These are phyloP conservation scores for Gnathonemus longibarbis DNA, from an alignment of 2,113 vertebrate species.

Conservation along the genomic window DNA sequence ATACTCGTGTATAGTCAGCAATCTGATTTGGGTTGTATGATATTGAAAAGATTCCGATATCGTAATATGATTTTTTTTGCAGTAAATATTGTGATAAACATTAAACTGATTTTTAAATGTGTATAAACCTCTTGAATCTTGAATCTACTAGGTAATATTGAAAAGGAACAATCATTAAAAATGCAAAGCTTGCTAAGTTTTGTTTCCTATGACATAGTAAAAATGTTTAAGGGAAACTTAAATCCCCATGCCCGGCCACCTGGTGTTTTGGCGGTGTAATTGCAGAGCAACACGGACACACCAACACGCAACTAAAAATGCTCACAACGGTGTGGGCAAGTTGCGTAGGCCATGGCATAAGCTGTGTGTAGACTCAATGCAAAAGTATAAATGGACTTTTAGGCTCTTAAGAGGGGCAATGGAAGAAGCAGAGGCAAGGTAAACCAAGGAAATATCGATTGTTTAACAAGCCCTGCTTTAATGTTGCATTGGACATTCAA, in stretches of 20 bases:
- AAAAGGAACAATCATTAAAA: background rate
- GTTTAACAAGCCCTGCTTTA: slow-evolving; percentile 6
- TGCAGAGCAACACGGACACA: background rate
- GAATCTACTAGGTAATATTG: background rate
- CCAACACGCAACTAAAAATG: background rate
- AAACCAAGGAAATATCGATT: slow-evolving; percentile 30
- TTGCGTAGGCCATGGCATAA: background rate
- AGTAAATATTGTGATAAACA: background rate
- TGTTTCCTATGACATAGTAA: background rate
- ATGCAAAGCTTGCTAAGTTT: background rate
- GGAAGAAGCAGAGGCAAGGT: slow-evolving; percentile 5
- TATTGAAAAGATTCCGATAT: background rate
- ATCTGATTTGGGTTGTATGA: background rate
- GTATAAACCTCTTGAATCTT: no score
- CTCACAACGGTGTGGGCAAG: background rate
- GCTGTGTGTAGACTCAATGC: background rate
- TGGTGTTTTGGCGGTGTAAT: background rate
- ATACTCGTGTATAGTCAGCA: background rate
- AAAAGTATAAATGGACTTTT: background rate
- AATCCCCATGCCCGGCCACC: background rate
- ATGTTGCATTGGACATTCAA: background rate
- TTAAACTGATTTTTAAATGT: background rate
- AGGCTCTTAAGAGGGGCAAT: slow-evolving; percentile 8
- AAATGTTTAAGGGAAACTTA: background rate
- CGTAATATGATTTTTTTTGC: background rate